Evolutionary conservation across 2,888 invertebrate genomes (phyloP), one percentile per base, ranked within the genome.

Genomic region (Sceliomorpha sp.): DNA sequence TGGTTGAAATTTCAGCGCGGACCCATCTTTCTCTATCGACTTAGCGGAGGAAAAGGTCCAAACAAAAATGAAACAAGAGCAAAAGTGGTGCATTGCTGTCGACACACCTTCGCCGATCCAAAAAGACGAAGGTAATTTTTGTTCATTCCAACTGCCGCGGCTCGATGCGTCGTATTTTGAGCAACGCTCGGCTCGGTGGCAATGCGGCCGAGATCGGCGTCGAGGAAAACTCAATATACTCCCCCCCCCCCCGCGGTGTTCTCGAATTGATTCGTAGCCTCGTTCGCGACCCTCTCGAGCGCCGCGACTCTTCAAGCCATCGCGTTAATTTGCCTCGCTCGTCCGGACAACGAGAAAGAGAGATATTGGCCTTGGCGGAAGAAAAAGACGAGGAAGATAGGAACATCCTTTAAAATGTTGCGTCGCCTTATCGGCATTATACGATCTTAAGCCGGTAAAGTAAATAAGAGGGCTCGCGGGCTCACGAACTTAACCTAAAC

Each of bases 401-500:
- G 48, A 59, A 50, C 62, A 68, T 63, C 70, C 59, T 70, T 67
- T 53, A 67, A 58, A 55, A 68, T 68, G 63, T 60, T 63, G 55
- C 64, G 67, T 69, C 60, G 60, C 73, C 55, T 81, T 80, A 81
- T 81, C 81, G 74, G 67, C 47, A 51, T 72, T 69, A 67, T 72
- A 73, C 76, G 75, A 81, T 81, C 81, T 81, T 48, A 60, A 70
- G 68, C 51, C 79, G 77, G 78, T 76, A 80, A 81, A 78, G 80
- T 77, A 79, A 81, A 80, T 81, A 80, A 81, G 76, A 80, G 80
- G 75, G 76, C 74, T 76, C 71, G 77, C 78, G 73, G 70, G 68
- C 75, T 77, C 79, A 74, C 77, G 74, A 77, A 77, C 72, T 81
- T 78, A 79, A 81, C 78, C 77, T 79, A 80, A 79, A 79, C 75